phyloP scores from a whole-genome alignment of 1,140 invertebrate species.

The Monomorium pharaonis region DNA sequence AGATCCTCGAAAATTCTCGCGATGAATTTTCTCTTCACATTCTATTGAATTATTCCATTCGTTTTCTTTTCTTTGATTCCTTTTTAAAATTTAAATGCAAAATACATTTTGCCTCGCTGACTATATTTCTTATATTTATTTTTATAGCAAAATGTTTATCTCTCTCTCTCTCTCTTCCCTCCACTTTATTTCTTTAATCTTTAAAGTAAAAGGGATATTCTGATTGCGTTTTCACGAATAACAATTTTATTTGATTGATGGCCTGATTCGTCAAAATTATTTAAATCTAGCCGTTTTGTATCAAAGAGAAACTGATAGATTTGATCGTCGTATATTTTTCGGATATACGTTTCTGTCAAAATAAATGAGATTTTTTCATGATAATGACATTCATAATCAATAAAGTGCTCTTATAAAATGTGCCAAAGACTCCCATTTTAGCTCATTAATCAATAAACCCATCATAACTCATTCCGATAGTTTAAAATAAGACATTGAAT shows the following conservation, averaged over 20 bases:
- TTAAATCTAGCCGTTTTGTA: not conserved
- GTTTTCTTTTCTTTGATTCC: not conserved
- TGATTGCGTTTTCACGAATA: not conserved
- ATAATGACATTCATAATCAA: conserved; percentile 4
- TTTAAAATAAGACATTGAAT: conserved; percentile 1
- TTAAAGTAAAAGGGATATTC: not conserved
- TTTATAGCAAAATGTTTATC: not conserved
- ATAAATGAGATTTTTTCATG: not conserved
- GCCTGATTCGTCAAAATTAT: not conserved
- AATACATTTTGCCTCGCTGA: not conserved
- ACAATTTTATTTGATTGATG: conserved; percentile 18
- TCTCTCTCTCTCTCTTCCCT: not conserved
- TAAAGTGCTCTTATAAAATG: conserved; percentile 31
- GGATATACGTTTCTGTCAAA: not conserved
- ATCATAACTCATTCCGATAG: not conserved
- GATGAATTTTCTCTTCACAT: conserved; percentile 22
- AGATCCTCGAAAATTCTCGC: not conserved
- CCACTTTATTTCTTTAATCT: not conserved
- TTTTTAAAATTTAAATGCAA: not conserved
- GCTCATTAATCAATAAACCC: conserved; percentile 22
- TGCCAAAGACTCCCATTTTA: conserved; percentile 4
- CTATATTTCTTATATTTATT: not conserved
- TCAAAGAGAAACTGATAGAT: not conserved
- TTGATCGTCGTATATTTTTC: not conserved
- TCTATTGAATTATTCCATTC: not conserved